These are phyloP conservation scores for Perithous albicinctus DNA, from an alignment of 2,888 invertebrate genomes.

Conservation along the genomic window DNA sequence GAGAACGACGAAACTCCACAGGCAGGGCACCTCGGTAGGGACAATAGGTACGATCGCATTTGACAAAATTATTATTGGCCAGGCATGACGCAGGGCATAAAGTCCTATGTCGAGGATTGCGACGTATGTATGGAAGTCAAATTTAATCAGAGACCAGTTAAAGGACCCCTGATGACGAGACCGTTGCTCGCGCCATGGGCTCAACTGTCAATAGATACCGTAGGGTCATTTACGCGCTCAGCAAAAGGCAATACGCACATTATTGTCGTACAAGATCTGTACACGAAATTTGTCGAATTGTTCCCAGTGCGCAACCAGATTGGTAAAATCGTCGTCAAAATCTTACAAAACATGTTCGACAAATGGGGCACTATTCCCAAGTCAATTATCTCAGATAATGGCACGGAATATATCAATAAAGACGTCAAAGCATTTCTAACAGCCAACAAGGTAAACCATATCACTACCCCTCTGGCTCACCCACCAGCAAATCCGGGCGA, in stretches of 20 bases:
- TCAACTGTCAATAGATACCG: constrained; percentile 43
- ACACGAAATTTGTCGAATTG: constrained; percentile 48
- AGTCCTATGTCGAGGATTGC: constrained; percentile 28
- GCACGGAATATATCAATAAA: constrained; percentile 33
- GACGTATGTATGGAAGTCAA: constrained; percentile 44
- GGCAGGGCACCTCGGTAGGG: constrained; percentile 40
- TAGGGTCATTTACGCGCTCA: constrained; percentile 27
- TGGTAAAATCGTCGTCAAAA: constrained; percentile 11
- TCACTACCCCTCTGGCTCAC: neutral
- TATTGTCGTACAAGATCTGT: constrained; percentile 39
- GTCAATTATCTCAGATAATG: constrained; percentile 31
- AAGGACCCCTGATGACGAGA: constrained; percentile 14
- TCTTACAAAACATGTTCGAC: constrained; percentile 24
- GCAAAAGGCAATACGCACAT: constrained; percentile 41
- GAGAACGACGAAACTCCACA: constrained; percentile 9
- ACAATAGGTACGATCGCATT: constrained; percentile 51
- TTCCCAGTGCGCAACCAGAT: constrained; percentile 30
- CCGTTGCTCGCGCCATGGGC: constrained; percentile 48
- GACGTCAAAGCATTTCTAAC: constrained; percentile 30
- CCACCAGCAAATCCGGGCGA: constrained; percentile 3
- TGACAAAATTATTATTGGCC: constrained; percentile 52
- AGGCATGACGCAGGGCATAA: constrained; percentile 44
- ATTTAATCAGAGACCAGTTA: constrained; percentile 45
- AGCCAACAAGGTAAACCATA: neutral
- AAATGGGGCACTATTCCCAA: constrained; percentile 19